Conservation (phyloP, 2,888 invertebrate genomes). For the Belgica antarctica region DNA sequence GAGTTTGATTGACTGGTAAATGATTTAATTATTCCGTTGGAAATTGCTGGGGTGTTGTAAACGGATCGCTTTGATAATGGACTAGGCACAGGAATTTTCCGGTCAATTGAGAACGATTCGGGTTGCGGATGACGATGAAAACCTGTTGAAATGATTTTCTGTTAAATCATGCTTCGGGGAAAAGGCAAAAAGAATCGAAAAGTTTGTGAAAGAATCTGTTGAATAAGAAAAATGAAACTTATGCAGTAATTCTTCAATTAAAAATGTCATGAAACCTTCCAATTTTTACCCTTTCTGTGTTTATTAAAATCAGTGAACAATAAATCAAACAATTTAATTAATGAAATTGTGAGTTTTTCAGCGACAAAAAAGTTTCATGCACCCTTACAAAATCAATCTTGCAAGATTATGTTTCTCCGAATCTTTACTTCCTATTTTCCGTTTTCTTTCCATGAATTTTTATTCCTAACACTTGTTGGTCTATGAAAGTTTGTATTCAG, state of each 20-base stretch:
- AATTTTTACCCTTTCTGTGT: constrained; percentile 24
- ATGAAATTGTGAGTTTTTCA: constrained; percentile 26
- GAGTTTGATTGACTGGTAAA: constrained; percentile 42
- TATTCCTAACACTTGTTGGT: too few species aligned
- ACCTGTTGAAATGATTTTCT: constrained; percentile 31
- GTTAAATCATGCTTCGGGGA: not conserved
- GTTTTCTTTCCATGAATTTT: not conserved
- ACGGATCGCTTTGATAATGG: constrained; percentile 6
- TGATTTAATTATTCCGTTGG: constrained; percentile 35
- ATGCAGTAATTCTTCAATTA: not conserved
- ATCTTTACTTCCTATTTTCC: constrained; percentile 37
- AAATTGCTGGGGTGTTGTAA: not conserved
- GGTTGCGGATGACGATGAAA: constrained; percentile 27
- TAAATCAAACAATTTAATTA: constrained; percentile 42
- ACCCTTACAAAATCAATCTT: constrained; percentile 24
- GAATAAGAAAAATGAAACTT: too few species aligned
- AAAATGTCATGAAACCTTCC: not conserved
- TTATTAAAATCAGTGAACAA: constrained; percentile 14
- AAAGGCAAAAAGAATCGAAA: too few species aligned
- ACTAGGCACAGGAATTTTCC: constrained; percentile 30
- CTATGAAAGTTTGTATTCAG: too few species aligned
- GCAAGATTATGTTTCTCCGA: not conserved
- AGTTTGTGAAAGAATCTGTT: too few species aligned
- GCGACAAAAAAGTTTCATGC: not conserved
- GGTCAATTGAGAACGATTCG: constrained; percentile 33